These are phyloP conservation scores for Agriopis leucophaearia DNA, from an alignment of 2,888 invertebrate species.

Conservation along the genomic window DNA sequence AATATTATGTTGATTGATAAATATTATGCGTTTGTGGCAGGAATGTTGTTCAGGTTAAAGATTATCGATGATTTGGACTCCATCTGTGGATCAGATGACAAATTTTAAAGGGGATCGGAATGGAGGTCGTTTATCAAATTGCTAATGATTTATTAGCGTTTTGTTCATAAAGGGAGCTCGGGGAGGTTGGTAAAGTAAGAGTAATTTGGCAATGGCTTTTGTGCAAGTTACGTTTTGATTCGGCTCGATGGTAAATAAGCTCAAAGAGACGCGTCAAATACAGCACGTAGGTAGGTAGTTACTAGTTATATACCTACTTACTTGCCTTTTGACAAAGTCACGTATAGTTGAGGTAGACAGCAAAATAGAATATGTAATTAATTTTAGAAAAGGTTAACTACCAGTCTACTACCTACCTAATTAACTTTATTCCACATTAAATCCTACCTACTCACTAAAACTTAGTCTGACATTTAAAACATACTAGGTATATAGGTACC, in stretches of 20 bases:
- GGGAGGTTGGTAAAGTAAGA: slow-evolving; percentile 35
- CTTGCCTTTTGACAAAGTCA: no score
- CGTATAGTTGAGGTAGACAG: no score
- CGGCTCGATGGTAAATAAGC: slow-evolving; percentile 4
- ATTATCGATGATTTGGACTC: slow-evolving; percentile 49
- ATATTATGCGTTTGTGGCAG: slow-evolving; percentile 36
- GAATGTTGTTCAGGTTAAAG: slow-evolving; percentile 52
- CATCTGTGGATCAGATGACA: slow-evolving; percentile 49
- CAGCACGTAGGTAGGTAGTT: neutral
- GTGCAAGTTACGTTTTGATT: slow-evolving; percentile 27
- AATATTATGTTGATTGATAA: slow-evolving; percentile 58
- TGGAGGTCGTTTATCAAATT: slow-evolving; percentile 41
- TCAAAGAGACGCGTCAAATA: neutral
- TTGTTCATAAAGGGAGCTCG: slow-evolving; percentile 44
- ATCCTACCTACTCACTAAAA: neutral
- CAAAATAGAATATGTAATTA: no score
- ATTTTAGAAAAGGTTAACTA: no score
- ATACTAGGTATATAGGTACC: no score
- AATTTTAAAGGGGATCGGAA: slow-evolving; percentile 41
- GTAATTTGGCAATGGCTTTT: slow-evolving; percentile 35
- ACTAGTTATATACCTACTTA: neutral
- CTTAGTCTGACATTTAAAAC: neutral
- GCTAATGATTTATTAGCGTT: slow-evolving; percentile 46
- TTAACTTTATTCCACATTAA: neutral
- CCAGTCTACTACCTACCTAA: neutral